These are phyloP conservation scores for Scophthalmus maximus DNA, from an alignment of 2,113 vertebrate species.

Conservation along the genomic window DNA sequence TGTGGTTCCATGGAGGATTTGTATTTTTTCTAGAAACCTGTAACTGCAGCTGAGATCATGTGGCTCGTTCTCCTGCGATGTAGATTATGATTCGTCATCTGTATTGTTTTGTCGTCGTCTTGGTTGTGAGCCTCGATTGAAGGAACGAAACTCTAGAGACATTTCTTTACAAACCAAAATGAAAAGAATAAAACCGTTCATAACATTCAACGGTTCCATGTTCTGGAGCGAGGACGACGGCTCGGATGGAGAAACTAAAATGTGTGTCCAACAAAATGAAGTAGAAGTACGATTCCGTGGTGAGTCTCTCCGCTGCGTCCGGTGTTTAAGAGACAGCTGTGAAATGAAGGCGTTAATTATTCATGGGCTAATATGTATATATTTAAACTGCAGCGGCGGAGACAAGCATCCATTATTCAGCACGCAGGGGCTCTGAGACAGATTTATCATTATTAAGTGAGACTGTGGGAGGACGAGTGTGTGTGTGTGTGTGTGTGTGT, in stretches of 20 bases:
- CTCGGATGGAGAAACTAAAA: background rate
- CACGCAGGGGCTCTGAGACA: constrained; percentile 1
- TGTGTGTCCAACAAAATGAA: background rate
- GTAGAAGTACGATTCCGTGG: background rate
- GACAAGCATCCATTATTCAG: constrained; percentile 69
- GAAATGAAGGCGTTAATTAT: constrained; percentile 75
- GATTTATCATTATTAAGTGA: constrained; percentile 66
- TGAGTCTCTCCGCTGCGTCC: background rate
- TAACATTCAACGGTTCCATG: too few relatives aligned
- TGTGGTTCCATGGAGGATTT: too few relatives aligned
- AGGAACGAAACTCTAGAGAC: too few relatives aligned
- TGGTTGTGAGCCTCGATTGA: too few relatives aligned
- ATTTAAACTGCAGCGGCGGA: constrained; percentile 68
- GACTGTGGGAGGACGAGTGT: constrained; percentile 34
- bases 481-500: background rate
- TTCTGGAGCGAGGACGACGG: too few relatives aligned
- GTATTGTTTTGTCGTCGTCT: too few relatives aligned
- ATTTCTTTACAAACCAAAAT: too few relatives aligned
- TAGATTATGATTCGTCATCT: too few relatives aligned
- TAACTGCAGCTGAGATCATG: too few relatives aligned
- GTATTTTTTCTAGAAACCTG: too few relatives aligned
- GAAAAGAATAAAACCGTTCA: too few relatives aligned
- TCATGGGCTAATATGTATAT: constrained; percentile 72
- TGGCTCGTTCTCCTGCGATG: too few relatives aligned
- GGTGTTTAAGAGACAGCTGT: constrained; percentile 43